Percentiles rank a stretch among this genome's conserved stretches.
These are phyloP conservation scores for Myxocyprinus asiaticus DNA, from an alignment of 2,113 vertebrate species.

Conservation along the genomic window DNA sequence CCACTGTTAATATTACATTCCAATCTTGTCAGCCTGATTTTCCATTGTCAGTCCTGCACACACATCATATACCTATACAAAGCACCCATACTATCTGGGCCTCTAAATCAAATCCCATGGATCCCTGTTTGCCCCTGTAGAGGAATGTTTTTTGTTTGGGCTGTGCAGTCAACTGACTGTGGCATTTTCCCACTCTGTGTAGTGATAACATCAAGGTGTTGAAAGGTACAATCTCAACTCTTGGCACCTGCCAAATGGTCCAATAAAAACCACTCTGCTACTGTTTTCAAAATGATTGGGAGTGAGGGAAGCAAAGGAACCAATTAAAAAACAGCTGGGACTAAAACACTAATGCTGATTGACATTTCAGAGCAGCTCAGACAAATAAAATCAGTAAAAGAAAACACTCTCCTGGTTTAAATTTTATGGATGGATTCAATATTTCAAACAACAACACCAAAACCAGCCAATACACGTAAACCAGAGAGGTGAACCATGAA, in stretches of 20 bases:
- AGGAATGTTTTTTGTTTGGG: slow-evolving; percentile 28
- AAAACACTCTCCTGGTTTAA: not conserved
- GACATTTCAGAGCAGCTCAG: slow-evolving; percentile 15
- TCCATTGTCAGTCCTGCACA: not conserved
- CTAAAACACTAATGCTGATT: slow-evolving; percentile 14
- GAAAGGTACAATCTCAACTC: slow-evolving; percentile 31
- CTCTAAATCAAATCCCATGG: slow-evolving; percentile 4
- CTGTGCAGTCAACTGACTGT: slow-evolving; percentile 20
- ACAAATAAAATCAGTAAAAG: slow-evolving; percentile 29
- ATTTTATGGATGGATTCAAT: not conserved
- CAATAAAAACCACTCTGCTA: slow-evolving; percentile 24
- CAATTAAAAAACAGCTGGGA: slow-evolving; percentile 22
- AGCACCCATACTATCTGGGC: not conserved
- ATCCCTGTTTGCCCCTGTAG: not conserved
- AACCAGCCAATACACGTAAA: not conserved
- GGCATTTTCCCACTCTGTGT: slow-evolving; percentile 57
- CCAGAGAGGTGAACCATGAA: not conserved
- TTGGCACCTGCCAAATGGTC: slow-evolving; percentile 40
- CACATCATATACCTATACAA: not conserved
- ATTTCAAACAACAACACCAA: not conserved
- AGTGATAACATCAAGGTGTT: slow-evolving; percentile 41
- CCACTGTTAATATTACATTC: slow-evolving; percentile 5
- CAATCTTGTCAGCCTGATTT: slow-evolving; percentile 5
- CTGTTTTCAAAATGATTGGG: slow-evolving; percentile 23
- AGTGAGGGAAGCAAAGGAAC: slow-evolving; percentile 2